Evolutionary conservation across 2,797 vertebrate species (phyloP).

Genomic region (Sternarchorhynchus goeldii): DNA sequence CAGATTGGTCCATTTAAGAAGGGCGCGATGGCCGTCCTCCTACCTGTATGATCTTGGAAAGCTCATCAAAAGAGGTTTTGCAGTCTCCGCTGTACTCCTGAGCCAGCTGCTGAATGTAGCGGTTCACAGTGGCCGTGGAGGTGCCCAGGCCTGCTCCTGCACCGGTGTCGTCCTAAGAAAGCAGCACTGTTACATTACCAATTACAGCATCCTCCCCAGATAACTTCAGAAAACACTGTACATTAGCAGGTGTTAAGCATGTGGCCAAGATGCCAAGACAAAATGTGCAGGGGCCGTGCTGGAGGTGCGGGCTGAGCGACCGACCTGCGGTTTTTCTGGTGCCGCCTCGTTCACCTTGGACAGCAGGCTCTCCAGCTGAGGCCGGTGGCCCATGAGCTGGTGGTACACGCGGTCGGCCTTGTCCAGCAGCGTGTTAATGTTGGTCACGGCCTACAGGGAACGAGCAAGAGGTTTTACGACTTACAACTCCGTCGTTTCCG

Average conservation of each 20-base stretch:
- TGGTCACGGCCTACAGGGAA: constrained; percentile 88
- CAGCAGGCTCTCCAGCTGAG: constrained; percentile 93
- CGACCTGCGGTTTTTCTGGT: constrained; percentile 96
- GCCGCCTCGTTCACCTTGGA: constrained; percentile 98
- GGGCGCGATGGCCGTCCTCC: background rate
- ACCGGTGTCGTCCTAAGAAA: constrained; percentile 85
- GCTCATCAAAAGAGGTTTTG: constrained; percentile 97
- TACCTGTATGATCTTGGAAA: constrained; percentile 99
- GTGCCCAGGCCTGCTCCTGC: constrained; percentile 88
- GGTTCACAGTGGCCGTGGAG: constrained; percentile 93
- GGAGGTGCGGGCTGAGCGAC: background rate
- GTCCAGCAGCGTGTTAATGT: constrained; percentile 96
- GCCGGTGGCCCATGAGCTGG: constrained; percentile 97
- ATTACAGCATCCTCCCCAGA: background rate
- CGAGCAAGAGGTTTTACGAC: background rate
- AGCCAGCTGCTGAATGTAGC: constrained; percentile 96
- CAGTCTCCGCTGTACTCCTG: constrained; percentile 99
- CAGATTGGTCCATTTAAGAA: background rate
- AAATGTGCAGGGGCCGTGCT: background rate
- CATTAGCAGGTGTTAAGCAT: background rate
- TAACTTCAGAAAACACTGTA: background rate
- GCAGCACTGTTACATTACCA: background rate
- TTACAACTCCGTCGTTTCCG: background rate
- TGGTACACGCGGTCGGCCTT: constrained; percentile 98
- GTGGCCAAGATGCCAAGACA: background rate